phyloP scores from a whole-genome alignment of 2,113 vertebrate genomes.

The Planiliza haematocheilus region DNA sequence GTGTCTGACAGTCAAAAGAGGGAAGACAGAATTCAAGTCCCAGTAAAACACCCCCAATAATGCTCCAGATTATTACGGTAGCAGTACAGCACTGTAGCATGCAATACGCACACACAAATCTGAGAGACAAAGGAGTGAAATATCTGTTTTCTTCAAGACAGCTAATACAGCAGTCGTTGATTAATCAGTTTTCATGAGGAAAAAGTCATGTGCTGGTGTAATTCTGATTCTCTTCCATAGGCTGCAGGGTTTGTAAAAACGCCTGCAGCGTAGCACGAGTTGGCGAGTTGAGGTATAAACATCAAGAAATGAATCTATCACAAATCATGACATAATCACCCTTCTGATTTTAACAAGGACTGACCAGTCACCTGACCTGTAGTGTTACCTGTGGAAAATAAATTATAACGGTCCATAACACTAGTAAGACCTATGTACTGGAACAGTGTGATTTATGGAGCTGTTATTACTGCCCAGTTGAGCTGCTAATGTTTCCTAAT shows the following conservation, averaged over 20 bases:
- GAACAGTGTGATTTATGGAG: conserved; percentile 75
- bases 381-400: conserved; percentile 48
- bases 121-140: not conserved
- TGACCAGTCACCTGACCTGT: conserved; percentile 44
- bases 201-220: not conserved
- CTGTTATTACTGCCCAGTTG: conserved; percentile 78
- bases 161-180: no score
- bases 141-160: not conserved
- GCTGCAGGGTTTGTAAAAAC: not conserved
- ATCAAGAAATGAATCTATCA: conserved; percentile 20
- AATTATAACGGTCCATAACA: conserved; percentile 42
- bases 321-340: conserved; percentile 1
- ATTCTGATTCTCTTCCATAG: conserved; percentile 15
- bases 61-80: conserved; percentile 49
- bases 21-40: conserved; percentile 47
- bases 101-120: not conserved
- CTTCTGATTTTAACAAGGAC: conserved; percentile 28
- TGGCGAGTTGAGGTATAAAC: conserved; percentile 18
- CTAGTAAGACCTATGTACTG: conserved; percentile 41
- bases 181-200: no score
- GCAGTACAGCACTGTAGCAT: conserved; percentile 9
- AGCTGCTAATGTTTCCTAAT: conserved; percentile 79
- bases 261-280: conserved; percentile 3
- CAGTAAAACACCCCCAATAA: conserved; percentile 40
- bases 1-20: conserved; percentile 61